Percentiles rank a stretch among this genome's conserved stretches.
These are phyloP conservation scores for Epicampocera succincta DNA, from an alignment of 2,888 invertebrate species.

Conservation along the genomic window DNA sequence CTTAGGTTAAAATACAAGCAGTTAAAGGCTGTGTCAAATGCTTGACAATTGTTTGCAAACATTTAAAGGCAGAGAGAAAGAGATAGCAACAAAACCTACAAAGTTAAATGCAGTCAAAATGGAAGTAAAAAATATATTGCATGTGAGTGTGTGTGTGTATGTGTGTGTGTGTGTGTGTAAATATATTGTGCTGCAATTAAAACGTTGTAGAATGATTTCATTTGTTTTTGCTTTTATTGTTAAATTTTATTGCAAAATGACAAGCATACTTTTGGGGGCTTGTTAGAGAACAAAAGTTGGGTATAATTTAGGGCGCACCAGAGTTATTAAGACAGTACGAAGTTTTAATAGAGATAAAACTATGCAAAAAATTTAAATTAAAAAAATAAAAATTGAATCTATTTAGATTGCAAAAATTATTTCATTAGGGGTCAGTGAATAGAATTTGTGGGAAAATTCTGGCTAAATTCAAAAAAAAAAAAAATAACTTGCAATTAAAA, in stretches of 20 bases:
- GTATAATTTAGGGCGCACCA: slow-evolving; percentile 12
- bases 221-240: background rate
- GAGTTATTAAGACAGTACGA: background rate
- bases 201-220: slow-evolving; percentile 3
- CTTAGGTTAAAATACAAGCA: slow-evolving; percentile 62
- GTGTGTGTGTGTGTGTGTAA: too few relatives aligned
- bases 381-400: too few relatives aligned
- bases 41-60: slow-evolving; percentile 59
- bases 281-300: background rate
- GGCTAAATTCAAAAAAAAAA: too few relatives aligned
- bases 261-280: slow-evolving; percentile 17
- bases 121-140: background rate
- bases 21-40: slow-evolving; percentile 64
- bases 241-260: background rate
- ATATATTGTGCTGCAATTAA: slow-evolving; percentile 36
- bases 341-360: too few relatives aligned
- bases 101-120: slow-evolving; percentile 24
- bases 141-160: too few relatives aligned
- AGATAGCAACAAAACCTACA: background rate
- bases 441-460: too few relatives aligned
- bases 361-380: too few relatives aligned
- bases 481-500: too few relatives aligned
- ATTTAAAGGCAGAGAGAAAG: slow-evolving; percentile 1
- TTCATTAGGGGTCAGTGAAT: too few relatives aligned
- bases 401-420: too few relatives aligned